Evolutionary conservation across 2,888 invertebrate species (phyloP), one percentile per base, ranked within the genome.

Genomic region (Heliconius aoede): DNA sequence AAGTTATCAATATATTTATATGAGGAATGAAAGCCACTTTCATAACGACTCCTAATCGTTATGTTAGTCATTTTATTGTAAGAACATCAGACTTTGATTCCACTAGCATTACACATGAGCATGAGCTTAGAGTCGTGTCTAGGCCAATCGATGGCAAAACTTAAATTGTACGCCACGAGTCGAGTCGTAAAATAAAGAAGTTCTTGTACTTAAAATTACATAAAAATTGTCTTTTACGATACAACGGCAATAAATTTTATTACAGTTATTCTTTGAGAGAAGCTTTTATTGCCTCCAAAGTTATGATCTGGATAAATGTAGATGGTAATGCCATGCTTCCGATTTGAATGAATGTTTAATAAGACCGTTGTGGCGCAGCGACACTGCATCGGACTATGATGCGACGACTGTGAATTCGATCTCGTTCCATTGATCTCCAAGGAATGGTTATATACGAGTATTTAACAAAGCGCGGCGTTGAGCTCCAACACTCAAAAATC

Each of bases 161-260:
- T 81, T 81, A 82, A 83, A 83, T 81, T 80, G 81, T 80, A 72
- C 73, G 77, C 79, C 80, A 75, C 80, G 80, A 83, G 77, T 79
- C 76, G 65, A 81, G 80, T 83, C 83, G 79, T 84, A 84, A 84
- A 84, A 77, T 84, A 84, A 84, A 85, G 81, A 85, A 85, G 76
- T 84, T 82, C 81, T 76, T 82, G 83, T 85, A 81, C 86, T 87
- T 85, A 85, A 86, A 87, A 86, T 87, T 86, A 86, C 86, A 87
- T 88, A 87, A 87, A 89, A 88, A 85, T 85, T 82, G 82, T 83
- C 82, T 85, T 87, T 88, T 87, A 88, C 84, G 87, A 86, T 85
- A 84, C 85, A 85, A 84, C 79, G 82, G 83, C 83, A 84, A 86
- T 86, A 86, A 85, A 85, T 84, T 86, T 84, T 85, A 85, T 84